phyloP scores from a whole-genome alignment of 2,888 invertebrate species.

The Melikaiella ostensackeni region DNA sequence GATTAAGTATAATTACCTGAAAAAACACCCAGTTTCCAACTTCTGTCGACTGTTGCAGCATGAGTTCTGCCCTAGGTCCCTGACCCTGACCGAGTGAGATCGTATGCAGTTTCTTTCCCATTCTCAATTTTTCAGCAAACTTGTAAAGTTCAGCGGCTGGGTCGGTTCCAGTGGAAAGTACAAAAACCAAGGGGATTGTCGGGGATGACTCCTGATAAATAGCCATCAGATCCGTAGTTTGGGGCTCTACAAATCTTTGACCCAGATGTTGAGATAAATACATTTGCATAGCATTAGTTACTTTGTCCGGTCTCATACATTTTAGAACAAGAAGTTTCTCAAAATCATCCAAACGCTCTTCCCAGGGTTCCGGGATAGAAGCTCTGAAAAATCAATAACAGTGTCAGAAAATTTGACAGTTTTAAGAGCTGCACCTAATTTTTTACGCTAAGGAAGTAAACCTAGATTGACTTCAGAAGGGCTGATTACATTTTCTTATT shows the following conservation, averaged over 20 bases:
- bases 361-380: constrained; percentile 83
- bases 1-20: constrained; percentile 82
- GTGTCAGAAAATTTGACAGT: no score
- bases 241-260: constrained; percentile 89
- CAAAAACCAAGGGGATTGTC: constrained; percentile 89
- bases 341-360: constrained; percentile 83
- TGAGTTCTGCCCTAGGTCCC: constrained; percentile 88
- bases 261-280: constrained; percentile 86
- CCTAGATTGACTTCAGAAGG: no score
- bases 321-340: constrained; percentile 89
- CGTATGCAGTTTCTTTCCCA: constrained; percentile 86
- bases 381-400: constrained; percentile 77
- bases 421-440: no score
- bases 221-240: constrained; percentile 89
- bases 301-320: constrained; percentile 90
- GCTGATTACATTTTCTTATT: no score
- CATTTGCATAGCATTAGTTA: constrained; percentile 88
- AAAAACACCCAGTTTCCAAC: constrained; percentile 93
- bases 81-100: constrained; percentile 95
- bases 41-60: constrained; percentile 86
- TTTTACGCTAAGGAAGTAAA: no score
- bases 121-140: constrained; percentile 89
- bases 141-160: constrained; percentile 90
- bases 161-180: constrained; percentile 94
- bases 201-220: constrained; percentile 90